Percentiles rank a stretch among this genome's conserved stretches.
phyloP scores from a whole-genome alignment of 1,140 invertebrate genomes.

The Metaphire vulgaris region DNA sequence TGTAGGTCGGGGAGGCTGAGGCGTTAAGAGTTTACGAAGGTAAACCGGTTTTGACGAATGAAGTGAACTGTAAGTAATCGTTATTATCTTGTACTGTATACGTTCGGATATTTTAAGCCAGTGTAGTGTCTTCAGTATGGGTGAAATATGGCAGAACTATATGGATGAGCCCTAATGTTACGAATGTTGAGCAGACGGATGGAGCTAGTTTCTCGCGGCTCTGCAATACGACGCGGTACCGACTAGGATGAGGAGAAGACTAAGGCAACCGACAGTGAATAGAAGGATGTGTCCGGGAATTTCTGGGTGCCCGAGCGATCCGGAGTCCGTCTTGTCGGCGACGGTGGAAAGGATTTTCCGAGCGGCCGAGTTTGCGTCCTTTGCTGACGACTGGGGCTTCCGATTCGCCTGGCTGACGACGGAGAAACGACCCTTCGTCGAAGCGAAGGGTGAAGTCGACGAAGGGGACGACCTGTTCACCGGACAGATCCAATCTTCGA shows the following conservation, averaged over 20 bases:
- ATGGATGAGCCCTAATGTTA: too few species aligned
- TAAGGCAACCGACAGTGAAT: background rate
- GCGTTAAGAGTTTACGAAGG: too few species aligned
- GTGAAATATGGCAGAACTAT: too few species aligned
- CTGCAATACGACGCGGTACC: background rate
- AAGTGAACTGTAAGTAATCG: too few species aligned
- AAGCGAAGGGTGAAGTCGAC: background rate
- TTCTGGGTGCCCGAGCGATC: too few species aligned
- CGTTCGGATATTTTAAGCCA: too few species aligned
- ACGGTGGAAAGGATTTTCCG: background rate
- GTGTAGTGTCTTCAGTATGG: too few species aligned
- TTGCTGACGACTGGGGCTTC: background rate
- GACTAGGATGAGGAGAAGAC: background rate
- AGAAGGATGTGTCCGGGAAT: background rate
- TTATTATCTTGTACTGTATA: too few species aligned
- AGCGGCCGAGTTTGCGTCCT: background rate
- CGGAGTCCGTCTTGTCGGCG: constrained; percentile 1
- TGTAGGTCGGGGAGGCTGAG: too few species aligned
- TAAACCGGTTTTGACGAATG: too few species aligned
- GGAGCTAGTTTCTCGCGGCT: background rate
- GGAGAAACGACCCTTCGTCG: background rate
- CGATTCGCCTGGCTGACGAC: too few species aligned
- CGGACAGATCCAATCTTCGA: background rate
- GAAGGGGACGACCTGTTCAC: background rate
- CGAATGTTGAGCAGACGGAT: too few species aligned